Evolutionary conservation across 2,888 invertebrate species (phyloP), one percentile per base, ranked within the genome.

Genomic region (Caenorhabditis sp.): DNA sequence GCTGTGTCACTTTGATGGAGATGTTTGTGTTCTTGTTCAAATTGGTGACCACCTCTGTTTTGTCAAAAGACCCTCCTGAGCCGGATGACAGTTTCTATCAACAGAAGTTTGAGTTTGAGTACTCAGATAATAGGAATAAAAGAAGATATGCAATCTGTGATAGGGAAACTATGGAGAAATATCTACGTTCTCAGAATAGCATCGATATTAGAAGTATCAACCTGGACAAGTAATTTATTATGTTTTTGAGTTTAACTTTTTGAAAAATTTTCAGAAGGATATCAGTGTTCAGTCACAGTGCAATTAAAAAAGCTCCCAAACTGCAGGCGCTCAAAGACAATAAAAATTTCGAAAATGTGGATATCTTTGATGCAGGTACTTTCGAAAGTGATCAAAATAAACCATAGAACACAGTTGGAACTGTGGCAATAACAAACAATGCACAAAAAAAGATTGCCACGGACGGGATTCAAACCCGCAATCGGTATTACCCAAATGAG

Each of bases 1-100:
- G 86, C 60, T 86, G 86, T 71, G 80, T 86, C 15, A 86, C 86
- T 22, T 47, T 86, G n/a, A 84, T 86, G 84, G 86, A 86, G 70
- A 83, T 80, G 55, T 86, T 86, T 65, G 74, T 86, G 11, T 86
- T 84, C 74, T 47, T 86, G 6, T 85, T 86, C 72, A 86, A 86
- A 61, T 76, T 84, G 0, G 76, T 85, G 47, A 47, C 67, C 2
- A 81, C 53, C 13, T 81, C 81, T 0, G 61, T 61, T 2, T 81
- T 70, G 20, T 81, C 81, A 2, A 50, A 65, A n/a, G 81, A 81
- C n/a, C 58, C 58, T 0, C 80, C 80, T 5, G 69, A 69, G 24
- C 74, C 74, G 9, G 80, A 80, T 51, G 65, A 74, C 5, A 69
- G 69, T 64, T 68, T 58, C 6, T 60, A 58, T 32, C 56, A 69